These are phyloP conservation scores for Scaptomyza montana DNA, from an alignment of 1,140 invertebrate genomes.

Conservation along the genomic window DNA sequence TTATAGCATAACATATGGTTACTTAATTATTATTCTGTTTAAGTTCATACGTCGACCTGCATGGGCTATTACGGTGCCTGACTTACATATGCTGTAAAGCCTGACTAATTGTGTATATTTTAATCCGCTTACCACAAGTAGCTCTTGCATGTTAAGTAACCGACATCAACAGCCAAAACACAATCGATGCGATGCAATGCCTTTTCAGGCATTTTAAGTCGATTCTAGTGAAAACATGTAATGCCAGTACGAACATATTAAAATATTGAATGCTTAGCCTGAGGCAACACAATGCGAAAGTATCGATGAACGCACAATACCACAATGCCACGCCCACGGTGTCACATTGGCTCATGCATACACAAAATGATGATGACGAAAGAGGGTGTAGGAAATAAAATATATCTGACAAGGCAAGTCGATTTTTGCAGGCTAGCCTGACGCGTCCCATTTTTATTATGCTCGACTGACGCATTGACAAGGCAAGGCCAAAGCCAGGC, in stretches of 20 bases:
- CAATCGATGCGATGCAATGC: slow-evolving; percentile 41
- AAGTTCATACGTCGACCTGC: too few species aligned
- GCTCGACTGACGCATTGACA: slow-evolving; percentile 38
- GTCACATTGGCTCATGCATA: slow-evolving; percentile 24
- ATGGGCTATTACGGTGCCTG: not conserved
- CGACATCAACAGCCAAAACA: slow-evolving; percentile 14
- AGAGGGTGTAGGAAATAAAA: slow-evolving; percentile 37
- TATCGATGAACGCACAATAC: slow-evolving; percentile 2
- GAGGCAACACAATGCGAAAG: slow-evolving; percentile 34
- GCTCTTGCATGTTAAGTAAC: slow-evolving; percentile 6
- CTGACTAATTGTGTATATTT: not conserved
- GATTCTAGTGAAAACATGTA: slow-evolving; percentile 22
- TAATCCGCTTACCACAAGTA: not conserved
- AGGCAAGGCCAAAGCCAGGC: slow-evolving; percentile 25
- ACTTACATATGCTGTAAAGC: not conserved
- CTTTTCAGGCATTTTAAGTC: slow-evolving; percentile 16
- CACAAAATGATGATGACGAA: slow-evolving; percentile 20
- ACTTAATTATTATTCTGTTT: too few species aligned
- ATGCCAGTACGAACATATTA: slow-evolving; percentile 43
- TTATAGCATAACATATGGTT: too few species aligned
- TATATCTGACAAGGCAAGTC: slow-evolving; percentile 59
- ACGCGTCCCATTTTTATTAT: slow-evolving; percentile 41
- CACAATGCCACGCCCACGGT: slow-evolving; percentile 8
- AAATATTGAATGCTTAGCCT: slow-evolving; percentile 64
- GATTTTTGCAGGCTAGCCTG: slow-evolving; percentile 36